A percentile compares a stretch with the other conserved stretches of the same genome.
These are phyloP conservation scores for Saturnia japonica DNA, from an alignment of 2,888 invertebrate species.

Conservation along the genomic window DNA sequence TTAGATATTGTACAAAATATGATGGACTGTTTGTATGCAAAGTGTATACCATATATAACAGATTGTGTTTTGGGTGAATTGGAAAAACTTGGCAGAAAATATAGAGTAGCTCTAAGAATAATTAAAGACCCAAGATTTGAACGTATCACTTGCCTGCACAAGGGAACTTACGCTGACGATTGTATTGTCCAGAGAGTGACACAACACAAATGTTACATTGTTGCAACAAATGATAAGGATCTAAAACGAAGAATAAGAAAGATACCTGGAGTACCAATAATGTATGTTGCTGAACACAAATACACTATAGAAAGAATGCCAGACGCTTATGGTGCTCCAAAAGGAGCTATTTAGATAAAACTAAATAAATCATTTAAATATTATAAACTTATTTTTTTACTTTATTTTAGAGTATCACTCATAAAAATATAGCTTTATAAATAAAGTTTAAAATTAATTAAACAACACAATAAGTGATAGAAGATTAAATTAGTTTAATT, in stretches of 20 bases:
- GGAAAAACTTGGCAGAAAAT: conserved; percentile 97
- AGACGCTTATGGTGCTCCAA: conserved; percentile 98
- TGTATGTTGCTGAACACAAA: conserved; percentile 96
- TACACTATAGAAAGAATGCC: conserved; percentile 99
- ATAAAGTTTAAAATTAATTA: too few species aligned
- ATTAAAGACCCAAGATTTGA: conserved; percentile 97
- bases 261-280: conserved; percentile 99
- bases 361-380: conserved; percentile 20
- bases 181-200: conserved; percentile 97
- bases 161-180: conserved; percentile 99
- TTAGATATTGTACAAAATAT: conserved; percentile 97
- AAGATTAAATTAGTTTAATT: too few species aligned
- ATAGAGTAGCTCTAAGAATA: conserved; percentile 95
- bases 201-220: conserved; percentile 99
- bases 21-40: conserved; percentile 99
- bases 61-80: conserved; percentile 99
- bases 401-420: too few species aligned
- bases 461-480: too few species aligned
- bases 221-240: conserved; percentile 99
- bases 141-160: conserved; percentile 95
- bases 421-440: too few species aligned
- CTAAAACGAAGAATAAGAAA: conserved; percentile 97
- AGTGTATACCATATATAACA: conserved; percentile 98
- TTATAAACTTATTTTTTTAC: not conserved
- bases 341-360: conserved; percentile 72